Base-by-base conservation (phyloP, 2,888 invertebrate genomes). In the Elaeidobius kamerunicus region DNA sequence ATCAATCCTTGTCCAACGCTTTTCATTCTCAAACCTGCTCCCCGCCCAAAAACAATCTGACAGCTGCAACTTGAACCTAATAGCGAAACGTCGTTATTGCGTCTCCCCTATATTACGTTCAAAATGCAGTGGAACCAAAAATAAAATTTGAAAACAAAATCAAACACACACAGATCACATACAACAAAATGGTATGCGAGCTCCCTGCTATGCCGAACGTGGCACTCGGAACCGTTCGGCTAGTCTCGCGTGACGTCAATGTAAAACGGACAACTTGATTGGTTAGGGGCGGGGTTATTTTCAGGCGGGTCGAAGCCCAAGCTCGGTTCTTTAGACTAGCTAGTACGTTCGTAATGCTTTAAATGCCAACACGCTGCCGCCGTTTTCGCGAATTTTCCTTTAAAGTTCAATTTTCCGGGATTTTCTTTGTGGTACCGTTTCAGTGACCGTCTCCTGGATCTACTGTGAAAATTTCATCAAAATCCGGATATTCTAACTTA, bases 161-260 rank as follows among this genome's bases (percentile, higher is more conserved):
- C 54, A 38, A 51, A 57, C 40, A 56, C 56, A 52, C 56, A 53
- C 45, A 54, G 42, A 39, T 47, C 56, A 57, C 52, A 63, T 61
- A 66, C 63, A 68, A 69, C 69, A 69, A 69, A 69, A 69, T 69
- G 69, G 69, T 68, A 68, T 67, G 67, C 65, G 59, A 60, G 60
- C 52, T 59, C 59, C 58, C 62, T 59, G 61, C 57, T 56, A 52
- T 18, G 44, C 43, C 57, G 66, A 63, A 62, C 62, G 63, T 57
- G 44, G 50, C 28, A 23, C 18, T 60, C 65, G 65, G 53, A 32
- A 17, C 45, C 11, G 23, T n/a, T 66, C 69, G 69, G 52, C 23
- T 30, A 17, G 19, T 17, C 41, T 63, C 69, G 69, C 57, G 54
- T 67, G 66, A 67, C 68, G 68, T 69, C 68, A 65, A 64, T 61